These are phyloP conservation scores for Aselliscus stoliczkanus DNA, from an alignment of 2,797 vertebrate genomes.

Conservation along the genomic window DNA sequence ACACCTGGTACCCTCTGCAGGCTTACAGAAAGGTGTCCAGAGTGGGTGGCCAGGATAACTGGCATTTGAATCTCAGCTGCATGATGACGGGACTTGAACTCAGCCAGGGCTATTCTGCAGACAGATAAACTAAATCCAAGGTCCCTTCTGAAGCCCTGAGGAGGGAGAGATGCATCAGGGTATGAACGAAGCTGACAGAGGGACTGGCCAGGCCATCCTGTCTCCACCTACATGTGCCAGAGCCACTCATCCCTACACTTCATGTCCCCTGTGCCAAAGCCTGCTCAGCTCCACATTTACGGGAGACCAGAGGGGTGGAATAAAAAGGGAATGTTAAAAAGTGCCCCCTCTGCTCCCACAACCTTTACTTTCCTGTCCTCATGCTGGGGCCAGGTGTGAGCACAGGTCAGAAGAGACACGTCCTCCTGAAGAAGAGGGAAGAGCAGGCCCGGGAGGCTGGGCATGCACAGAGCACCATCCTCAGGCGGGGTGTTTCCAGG, in stretches of 20 bases:
- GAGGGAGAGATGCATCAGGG: background rate
- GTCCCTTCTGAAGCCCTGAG: background rate
- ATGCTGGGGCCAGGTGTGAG: background rate
- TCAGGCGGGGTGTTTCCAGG: conserved; percentile 60
- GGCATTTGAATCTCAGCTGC: background rate
- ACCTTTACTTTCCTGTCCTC: background rate
- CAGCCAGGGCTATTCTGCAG: background rate
- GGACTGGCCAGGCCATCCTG: background rate
- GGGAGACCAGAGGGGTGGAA: background rate
- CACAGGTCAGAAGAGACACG: conserved; percentile 25
- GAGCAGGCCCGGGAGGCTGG: conserved; percentile 58
- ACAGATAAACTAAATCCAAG: background rate
- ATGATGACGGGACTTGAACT: background rate
- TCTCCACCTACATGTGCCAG: background rate
- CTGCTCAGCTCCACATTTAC: background rate
- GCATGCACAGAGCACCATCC: conserved; percentile 67
- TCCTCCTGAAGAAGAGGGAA: conserved; percentile 45
- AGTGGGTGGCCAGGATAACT: background rate
- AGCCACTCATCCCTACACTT: background rate
- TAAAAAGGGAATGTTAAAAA: conserved; percentile 51
- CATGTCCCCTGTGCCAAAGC: background rate
- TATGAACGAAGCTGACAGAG: background rate
- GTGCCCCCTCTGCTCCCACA: background rate
- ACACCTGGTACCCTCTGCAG: background rate
- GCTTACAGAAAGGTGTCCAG: background rate